A percentile compares a stretch with the other conserved stretches of the same genome.
phyloP scores from a whole-genome alignment of 1,140 invertebrate species.

The Coboldia fuscipes region DNA sequence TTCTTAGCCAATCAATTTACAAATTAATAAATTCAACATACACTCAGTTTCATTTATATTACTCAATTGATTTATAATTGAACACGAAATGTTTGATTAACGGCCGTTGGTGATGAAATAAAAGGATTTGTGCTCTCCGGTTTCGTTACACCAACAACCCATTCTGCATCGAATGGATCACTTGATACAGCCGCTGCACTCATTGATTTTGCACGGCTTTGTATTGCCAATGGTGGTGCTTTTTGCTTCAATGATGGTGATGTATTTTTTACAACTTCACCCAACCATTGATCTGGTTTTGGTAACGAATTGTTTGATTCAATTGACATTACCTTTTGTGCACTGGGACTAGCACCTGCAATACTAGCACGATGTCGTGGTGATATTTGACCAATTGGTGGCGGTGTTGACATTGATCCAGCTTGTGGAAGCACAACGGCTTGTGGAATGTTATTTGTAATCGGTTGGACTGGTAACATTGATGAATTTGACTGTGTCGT shows the following conservation, averaged over 20 bases:
- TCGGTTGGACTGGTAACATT: conserved; percentile 2
- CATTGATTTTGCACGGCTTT: conserved; percentile 35
- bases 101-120: conserved; percentile 11
- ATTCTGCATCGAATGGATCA: conserved; percentile 75
- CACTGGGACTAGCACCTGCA: conserved; percentile 23
- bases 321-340: conserved; percentile 11
- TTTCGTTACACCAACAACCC: conserved; percentile 33
- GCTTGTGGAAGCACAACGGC: conserved; percentile 8
- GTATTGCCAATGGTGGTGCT: conserved; percentile 29
- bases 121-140: conserved; percentile 13
- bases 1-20: no score
- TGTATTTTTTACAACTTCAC: conserved; percentile 37
- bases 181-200: conserved; percentile 24
- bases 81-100: conserved; percentile 34
- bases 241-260: conserved; percentile 25
- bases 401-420: conserved; percentile 22
- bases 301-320: conserved; percentile 24
- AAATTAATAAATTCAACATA: no score
- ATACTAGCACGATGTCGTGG: conserved; percentile 20
- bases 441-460: not conserved
- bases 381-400: conserved; percentile 17
- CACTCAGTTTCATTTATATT: no score
- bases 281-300: conserved; percentile 56
- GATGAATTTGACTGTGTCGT: conserved; percentile 4
- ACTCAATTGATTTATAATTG: conserved; percentile 29